Conservation (phyloP, 2,888 invertebrate species). For the Campaea margaritaria region DNA sequence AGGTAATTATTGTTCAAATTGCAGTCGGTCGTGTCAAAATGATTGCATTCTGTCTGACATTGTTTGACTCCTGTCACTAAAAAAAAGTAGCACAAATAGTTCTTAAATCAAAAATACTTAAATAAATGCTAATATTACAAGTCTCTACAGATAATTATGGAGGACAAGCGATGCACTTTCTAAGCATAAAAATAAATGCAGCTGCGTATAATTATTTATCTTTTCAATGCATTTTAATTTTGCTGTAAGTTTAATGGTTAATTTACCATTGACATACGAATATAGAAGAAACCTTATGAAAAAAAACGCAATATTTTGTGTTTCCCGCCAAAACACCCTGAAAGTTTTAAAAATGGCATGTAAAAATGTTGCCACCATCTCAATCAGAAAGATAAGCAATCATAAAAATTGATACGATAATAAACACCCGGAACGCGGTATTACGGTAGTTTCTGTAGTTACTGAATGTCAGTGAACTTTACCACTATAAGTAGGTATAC, state of each 20-base stretch:
- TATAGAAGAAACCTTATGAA: too few relatives aligned
- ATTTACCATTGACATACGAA: too few relatives aligned
- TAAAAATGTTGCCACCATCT: not conserved
- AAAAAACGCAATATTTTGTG: too few relatives aligned
- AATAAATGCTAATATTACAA: not conserved
- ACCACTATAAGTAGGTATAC: not conserved
- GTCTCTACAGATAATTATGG: not conserved
- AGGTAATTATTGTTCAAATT: conserved; percentile 45
- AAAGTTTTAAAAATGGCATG: too few relatives aligned
- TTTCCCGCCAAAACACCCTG: too few relatives aligned
- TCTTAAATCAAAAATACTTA: not conserved
- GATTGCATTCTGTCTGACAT: conserved; percentile 20
- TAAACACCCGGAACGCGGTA: not conserved
- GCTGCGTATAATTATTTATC: too few relatives aligned
- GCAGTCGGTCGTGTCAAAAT: conserved; percentile 45
- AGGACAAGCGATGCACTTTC: not conserved
- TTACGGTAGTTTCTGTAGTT: not conserved
- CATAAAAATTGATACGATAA: conserved; percentile 1
- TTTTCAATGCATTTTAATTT: too few relatives aligned
- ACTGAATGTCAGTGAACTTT: conserved; percentile 1
- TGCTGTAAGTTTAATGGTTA: too few relatives aligned
- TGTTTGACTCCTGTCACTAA: conserved; percentile 21
- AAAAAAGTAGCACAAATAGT: conserved; percentile 15
- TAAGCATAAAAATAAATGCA: too few relatives aligned
- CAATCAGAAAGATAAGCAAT: not conserved